Percentiles rank a stretch among this genome's conserved stretches.
Evolutionary conservation across 2,797 vertebrate species (phyloP).

Genomic region (Phrynocephalus vlangalii): DNA sequence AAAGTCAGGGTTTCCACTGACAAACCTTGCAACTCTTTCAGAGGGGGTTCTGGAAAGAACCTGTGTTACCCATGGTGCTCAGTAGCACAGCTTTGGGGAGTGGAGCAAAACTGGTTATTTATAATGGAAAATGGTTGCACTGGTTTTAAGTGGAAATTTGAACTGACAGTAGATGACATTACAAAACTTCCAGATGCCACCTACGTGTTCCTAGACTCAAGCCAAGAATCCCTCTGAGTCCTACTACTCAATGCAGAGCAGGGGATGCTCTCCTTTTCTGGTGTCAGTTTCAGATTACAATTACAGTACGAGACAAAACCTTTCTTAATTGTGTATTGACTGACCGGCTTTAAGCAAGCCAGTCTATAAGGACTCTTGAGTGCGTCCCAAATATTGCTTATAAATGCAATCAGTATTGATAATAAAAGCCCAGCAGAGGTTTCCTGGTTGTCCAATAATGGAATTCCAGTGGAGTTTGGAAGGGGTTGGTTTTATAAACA

Average conservation of each 20-base stretch:
- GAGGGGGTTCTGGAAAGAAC: too few relatives aligned
- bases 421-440: conserved; percentile 31
- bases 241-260: too few relatives aligned
- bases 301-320: not conserved
- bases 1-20: too few relatives aligned
- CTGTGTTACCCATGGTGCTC: too few relatives aligned
- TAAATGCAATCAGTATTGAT: conserved; percentile 47
- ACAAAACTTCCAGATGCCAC: not conserved
- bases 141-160: too few relatives aligned
- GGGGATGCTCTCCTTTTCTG: too few relatives aligned
- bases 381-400: conserved; percentile 38
- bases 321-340: conserved; percentile 16
- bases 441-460: conserved; percentile 41
- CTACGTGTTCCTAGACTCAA: not conserved
- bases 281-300: not conserved
- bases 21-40: too few relatives aligned
- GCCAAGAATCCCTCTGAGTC: not conserved
- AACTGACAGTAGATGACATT: too few relatives aligned
- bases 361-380: conserved; percentile 47
- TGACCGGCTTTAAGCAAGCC: conserved; percentile 25
- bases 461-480: conserved; percentile 16
- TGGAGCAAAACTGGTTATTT: too few relatives aligned
- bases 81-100: too few relatives aligned
- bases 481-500: not conserved
- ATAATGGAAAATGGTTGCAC: too few relatives aligned